These are phyloP conservation scores for Miltochrista miniata DNA, from an alignment of 2,888 invertebrate genomes.

Conservation along the genomic window DNA sequence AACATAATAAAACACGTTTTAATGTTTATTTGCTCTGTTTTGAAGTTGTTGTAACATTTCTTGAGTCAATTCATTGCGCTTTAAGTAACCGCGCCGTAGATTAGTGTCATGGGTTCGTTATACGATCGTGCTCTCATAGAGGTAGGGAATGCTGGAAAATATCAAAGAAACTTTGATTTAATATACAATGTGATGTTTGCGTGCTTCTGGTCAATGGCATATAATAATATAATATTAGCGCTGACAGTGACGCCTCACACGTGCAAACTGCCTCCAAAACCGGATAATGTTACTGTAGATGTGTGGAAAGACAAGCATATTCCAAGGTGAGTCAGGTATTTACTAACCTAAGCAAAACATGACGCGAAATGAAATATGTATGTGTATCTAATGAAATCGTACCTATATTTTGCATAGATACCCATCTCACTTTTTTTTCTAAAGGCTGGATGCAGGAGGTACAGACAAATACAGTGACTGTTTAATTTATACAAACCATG, in stretches of 20 bases:
- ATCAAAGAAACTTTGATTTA: conserved; percentile 69
- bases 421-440: not conserved
- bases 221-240: conserved; percentile 67
- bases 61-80: not conserved
- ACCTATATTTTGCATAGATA: too few relatives aligned
- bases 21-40: not conserved
- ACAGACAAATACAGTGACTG: conserved; percentile 48
- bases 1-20: not conserved
- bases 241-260: conserved; percentile 69
- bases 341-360: not conserved
- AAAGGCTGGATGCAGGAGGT: conserved; percentile 18
- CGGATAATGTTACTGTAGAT: conserved; percentile 50
- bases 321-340: conserved; percentile 41
- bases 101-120: conserved; percentile 47
- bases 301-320: conserved; percentile 61
- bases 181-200: conserved; percentile 65
- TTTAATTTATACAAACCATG: conserved; percentile 34
- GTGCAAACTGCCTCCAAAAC: conserved; percentile 63
- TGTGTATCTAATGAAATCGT: too few relatives aligned
- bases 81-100: not conserved
- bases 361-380: too few relatives aligned
- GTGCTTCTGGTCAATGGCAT: conserved; percentile 61
- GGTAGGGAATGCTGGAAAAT: conserved; percentile 65
- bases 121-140: conserved; percentile 56
- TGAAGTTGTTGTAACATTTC: not conserved